Conservation (phyloP, 2,113 vertebrate species). For the Hystrix cristata region DNA sequence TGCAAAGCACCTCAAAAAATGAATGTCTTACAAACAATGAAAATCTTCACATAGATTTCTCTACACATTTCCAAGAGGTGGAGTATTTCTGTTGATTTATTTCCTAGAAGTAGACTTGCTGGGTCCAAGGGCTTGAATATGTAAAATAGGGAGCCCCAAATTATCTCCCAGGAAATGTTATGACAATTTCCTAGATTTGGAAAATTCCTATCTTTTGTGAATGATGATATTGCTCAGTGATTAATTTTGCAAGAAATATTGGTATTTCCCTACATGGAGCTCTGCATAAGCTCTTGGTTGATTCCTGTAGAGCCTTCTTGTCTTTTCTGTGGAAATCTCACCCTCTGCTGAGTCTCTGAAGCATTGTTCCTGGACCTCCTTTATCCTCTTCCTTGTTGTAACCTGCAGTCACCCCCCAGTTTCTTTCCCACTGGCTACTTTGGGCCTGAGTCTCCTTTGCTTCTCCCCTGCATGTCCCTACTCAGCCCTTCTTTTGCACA, state of each 20-base stretch:
- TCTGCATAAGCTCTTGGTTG: not conserved
- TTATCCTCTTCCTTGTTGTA: not conserved
- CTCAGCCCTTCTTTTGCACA: not conserved
- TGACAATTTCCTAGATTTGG: not conserved
- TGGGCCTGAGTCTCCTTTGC: not conserved
- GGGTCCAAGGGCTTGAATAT: not conserved
- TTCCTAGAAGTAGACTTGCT: not conserved
- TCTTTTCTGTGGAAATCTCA: not conserved
- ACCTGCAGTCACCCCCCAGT: not conserved
- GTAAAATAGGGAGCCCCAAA: not conserved
- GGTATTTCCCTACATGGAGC: not conserved
- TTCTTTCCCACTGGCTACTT: not conserved
- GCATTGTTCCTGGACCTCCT: not conserved
- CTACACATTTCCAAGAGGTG: not conserved
- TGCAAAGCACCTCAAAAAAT: not conserved
- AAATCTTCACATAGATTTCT: not conserved
- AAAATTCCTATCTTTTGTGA: not conserved
- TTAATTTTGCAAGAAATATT: not conserved
- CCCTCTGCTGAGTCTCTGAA: too few species aligned
- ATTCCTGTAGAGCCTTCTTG: not conserved
- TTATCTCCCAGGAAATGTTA: not conserved
- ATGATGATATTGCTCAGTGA: not conserved
- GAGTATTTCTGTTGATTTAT: not conserved
- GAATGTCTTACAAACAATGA: not conserved
- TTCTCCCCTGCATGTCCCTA: not conserved